These are phyloP conservation scores for Thaleichthys pacificus DNA, from an alignment of 2,797 vertebrate genomes.

Conservation along the genomic window DNA sequence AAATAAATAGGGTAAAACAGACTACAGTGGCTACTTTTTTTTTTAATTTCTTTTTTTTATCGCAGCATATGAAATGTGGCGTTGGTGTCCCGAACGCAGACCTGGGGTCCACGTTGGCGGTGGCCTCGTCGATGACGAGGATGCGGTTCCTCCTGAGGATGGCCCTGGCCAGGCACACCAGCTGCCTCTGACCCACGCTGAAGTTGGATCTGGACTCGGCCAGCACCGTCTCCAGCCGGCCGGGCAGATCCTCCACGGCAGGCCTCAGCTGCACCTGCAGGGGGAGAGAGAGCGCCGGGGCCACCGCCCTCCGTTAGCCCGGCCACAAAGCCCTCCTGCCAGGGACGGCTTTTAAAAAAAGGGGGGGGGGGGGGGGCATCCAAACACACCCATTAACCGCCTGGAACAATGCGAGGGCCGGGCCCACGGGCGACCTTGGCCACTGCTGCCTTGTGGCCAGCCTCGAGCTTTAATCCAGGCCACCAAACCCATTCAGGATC, in stretches of 20 bases:
- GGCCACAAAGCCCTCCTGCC: slow-evolving; percentile 65
- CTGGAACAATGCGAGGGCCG: slow-evolving; percentile 71
- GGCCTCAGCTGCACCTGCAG: slow-evolving; percentile 91
- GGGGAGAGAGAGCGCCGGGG: slow-evolving; percentile 43
- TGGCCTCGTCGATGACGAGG: slow-evolving; percentile 92
- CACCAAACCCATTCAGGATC: slow-evolving; percentile 76
- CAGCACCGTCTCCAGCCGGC: slow-evolving; percentile 86
- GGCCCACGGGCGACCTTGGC: slow-evolving; percentile 76
- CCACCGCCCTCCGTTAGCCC: slow-evolving; percentile 69
- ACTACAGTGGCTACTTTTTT: too few species aligned
- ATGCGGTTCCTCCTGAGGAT: slow-evolving; percentile 88
- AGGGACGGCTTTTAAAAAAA: slow-evolving; percentile 74
- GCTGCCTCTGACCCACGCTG: slow-evolving; percentile 90
- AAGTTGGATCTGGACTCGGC: slow-evolving; percentile 92
- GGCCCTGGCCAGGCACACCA: slow-evolving; percentile 89
- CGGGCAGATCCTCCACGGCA: slow-evolving; percentile 86
- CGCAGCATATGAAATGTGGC: too few species aligned
- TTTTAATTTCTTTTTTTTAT: too few species aligned
- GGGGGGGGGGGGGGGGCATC: slow-evolving; percentile 62
- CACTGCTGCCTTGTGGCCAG: slow-evolving; percentile 75
- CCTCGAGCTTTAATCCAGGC: slow-evolving; percentile 77
- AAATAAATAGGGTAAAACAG: too few species aligned
- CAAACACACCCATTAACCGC: slow-evolving; percentile 78
- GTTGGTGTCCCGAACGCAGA: slow-evolving; percentile 31
- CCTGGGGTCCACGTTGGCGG: slow-evolving; percentile 89